Base-by-base conservation (phyloP, 2,888 invertebrate genomes). In the Polyommatus iphigenia region DNA sequence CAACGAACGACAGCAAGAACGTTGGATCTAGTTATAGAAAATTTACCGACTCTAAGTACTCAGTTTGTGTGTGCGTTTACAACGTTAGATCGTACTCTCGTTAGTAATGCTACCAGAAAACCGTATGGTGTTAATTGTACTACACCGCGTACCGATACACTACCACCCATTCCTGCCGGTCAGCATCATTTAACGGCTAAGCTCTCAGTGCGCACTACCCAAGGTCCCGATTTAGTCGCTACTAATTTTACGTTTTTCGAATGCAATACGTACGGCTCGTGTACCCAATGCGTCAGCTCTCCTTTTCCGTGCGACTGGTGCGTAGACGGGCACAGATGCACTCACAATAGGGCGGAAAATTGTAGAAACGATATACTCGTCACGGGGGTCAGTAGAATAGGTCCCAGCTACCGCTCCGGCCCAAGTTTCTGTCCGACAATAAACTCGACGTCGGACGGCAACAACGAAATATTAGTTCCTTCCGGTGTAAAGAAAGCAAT, bases 101-200 rank as follows among this genome's bases (percentile, higher is more conserved):
- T 97, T 83, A 98, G 98, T 41, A 98, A 98, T 89, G 98, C 98
- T 20, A 98, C 98, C 76, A 96, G 98, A 84, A 98, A 98, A 87
- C 96, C 97, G 29, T 97, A 97, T 86, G 98, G 98, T 75, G 98
- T 99, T 59, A 98, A 97, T 90, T 99, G 99, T 94, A 98, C 98
- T 78, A 99, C 99, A 78, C 99, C 99, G 41, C 96, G 98, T 80
- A 98, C 98, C 79, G 98, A 98, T 93, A 96, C 97, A 83, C 94
- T 99, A 81, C 99, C 99, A 76, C 96, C 98, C 79, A 99, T 99
- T 84, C 98, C 98, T 78, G 96, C 96, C 80, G 98, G 98, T 80
- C 97, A 98, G 93, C 98, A 99, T 95, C 98, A 99, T 89, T 98
- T 99, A 86, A 98, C 98, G 72, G 98, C 99, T 77, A 98, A 98